Conservation (phyloP, 2,888 invertebrate genomes). For the Rhaphigaster nebulosa region DNA sequence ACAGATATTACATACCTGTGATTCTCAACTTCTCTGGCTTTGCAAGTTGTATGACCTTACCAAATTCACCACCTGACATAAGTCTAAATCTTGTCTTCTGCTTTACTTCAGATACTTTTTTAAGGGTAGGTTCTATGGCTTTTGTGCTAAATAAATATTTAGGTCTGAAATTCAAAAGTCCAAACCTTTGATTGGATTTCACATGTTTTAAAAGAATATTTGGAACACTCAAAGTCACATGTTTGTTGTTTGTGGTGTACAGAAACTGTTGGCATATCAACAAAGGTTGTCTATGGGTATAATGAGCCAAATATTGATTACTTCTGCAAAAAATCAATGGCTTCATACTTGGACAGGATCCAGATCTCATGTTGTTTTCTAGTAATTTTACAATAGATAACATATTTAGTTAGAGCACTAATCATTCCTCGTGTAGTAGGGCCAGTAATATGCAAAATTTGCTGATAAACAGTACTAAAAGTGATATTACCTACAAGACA, state of each 20-base stretch:
- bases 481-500: not conserved
- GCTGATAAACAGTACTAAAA: not conserved
- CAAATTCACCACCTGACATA: slow-evolving; percentile 63
- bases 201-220: slow-evolving; percentile 42
- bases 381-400: not conserved
- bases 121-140: slow-evolving; percentile 14
- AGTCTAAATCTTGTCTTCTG: slow-evolving; percentile 43
- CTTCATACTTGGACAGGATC: slow-evolving; percentile 13
- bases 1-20: slow-evolving; percentile 60
- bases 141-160: slow-evolving; percentile 53
- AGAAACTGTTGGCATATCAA: slow-evolving; percentile 56
- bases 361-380: slow-evolving; percentile 43
- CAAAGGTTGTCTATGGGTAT: not conserved
- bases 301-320: slow-evolving; percentile 57
- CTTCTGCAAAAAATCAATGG: slow-evolving; percentile 58
- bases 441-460: not conserved
- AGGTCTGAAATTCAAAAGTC: slow-evolving; percentile 1
- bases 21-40: slow-evolving; percentile 66
- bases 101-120: slow-evolving; percentile 44
- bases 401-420: not conserved
- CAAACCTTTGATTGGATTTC: slow-evolving; percentile 37
- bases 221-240: slow-evolving; percentile 49
- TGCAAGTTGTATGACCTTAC: slow-evolving; percentile 65
- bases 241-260: slow-evolving; percentile 56
- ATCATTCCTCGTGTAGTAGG: slow-evolving; percentile 6